These are phyloP conservation scores for Anthonomus grandis DNA, from an alignment of 1,140 invertebrate genomes.

Conservation along the genomic window DNA sequence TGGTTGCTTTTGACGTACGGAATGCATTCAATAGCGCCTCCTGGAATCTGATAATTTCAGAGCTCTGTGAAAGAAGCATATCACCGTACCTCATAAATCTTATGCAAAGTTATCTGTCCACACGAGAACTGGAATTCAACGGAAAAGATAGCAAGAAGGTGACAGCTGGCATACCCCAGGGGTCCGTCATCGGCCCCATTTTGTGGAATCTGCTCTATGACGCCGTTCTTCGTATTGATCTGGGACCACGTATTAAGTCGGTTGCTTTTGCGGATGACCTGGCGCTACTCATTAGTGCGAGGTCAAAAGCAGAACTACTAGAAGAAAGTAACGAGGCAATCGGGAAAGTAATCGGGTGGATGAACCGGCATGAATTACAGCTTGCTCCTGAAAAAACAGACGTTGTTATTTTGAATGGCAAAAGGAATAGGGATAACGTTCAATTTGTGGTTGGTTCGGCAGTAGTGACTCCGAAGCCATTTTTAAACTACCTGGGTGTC, in stretches of 20 bases:
- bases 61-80: constrained; percentile 20
- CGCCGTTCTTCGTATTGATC: constrained; percentile 36
- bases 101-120: constrained; percentile 41
- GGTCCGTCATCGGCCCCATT: constrained; percentile 47
- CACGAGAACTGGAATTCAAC: constrained; percentile 32
- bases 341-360: no score
- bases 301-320: no score
- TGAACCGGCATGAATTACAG: no score
- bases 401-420: no score
- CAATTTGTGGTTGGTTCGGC: neutral
- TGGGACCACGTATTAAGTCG: constrained; percentile 7
- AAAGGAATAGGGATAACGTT: neutral
- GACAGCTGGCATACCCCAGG: constrained; percentile 49
- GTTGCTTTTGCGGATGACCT: constrained; percentile 18
- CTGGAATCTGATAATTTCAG: constrained; percentile 39
- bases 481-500: neutral
- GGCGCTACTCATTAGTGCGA: constrained; percentile 7
- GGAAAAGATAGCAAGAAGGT: constrained; percentile 25
- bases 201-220: constrained; percentile 49
- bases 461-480: neutral
- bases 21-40: constrained; percentile 48
- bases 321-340: no score
- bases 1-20: constrained; percentile 48
- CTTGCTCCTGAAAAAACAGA: neutral
- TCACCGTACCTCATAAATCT: constrained; percentile 35